Evolutionary conservation across 2,797 vertebrate species (phyloP), one percentile per base, ranked within the genome.

Genomic region (Sebastes minor): DNA sequence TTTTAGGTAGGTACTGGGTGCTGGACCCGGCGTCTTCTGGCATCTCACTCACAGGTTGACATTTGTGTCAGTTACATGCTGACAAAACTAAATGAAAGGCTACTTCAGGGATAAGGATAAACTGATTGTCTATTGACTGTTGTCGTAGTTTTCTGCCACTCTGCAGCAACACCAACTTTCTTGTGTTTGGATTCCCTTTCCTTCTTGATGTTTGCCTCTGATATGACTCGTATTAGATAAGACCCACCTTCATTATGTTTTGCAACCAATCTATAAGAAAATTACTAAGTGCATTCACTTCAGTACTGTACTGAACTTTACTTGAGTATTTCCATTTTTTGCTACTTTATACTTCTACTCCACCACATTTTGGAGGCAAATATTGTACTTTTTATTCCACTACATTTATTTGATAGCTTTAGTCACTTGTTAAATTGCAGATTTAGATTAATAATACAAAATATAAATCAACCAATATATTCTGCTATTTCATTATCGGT

Each of bases 21-120:
- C 0, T 0, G 35, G 35, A 0, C 35, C 35, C 4, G 3, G 3
- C 35, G 1, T 33, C n/a, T 3, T 22, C 67, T 10, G 13, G 53
- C 71, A 46, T 32, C 46, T 46, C 14, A 2, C 33, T 59, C 25
- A 16, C 16, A 61, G 14, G 16, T 10, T 32, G 8, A 1, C 18
- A 25, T 25, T 55, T 42, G 35, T 22, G 53, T 67, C 33, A 8
- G 38, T 65, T 27, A 14, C 55, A 57, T 25, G 23, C 55, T 60
- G 14, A 28, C 14, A 30, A 28, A 28, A 18, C 57, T 18, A 30
- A 62, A n/a, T 28, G 6, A 13, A 33, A 62, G 30, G 20, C 30
- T 11, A 22, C 33, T 33, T 33, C 30, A 7, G 27, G 60, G 30
- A n/a, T 33, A n/a, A 3, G 18, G 59, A 32, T 61, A 13, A 33